Evolutionary conservation across 2,797 vertebrate genomes (phyloP).

Genomic region (Anguilla obscura): DNA sequence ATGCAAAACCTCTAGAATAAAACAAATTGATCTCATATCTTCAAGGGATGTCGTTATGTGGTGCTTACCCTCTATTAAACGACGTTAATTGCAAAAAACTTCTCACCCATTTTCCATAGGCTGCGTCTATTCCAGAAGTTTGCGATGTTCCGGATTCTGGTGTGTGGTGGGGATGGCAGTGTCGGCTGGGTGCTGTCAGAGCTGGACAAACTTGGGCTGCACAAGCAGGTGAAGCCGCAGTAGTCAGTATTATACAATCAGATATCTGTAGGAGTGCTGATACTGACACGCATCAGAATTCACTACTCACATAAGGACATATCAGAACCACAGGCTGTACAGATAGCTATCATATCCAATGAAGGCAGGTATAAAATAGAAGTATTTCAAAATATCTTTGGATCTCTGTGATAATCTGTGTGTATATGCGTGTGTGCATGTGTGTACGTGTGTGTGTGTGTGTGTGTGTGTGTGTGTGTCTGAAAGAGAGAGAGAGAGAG

Average conservation of each 20-base stretch:
- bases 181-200: slow-evolving; percentile 94
- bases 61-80: not conserved
- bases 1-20: no score
- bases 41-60: not conserved
- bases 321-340: not conserved
- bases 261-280: not conserved
- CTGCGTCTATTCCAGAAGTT: slow-evolving; percentile 94
- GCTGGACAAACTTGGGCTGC: slow-evolving; percentile 86
- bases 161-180: slow-evolving; percentile 94
- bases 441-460: not conserved
- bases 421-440: not conserved
- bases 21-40: no score
- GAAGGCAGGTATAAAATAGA: not conserved
- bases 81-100: no score
- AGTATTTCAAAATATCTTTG: not conserved
- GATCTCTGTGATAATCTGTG: not conserved
- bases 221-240: slow-evolving; percentile 83
- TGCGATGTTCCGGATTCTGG: slow-evolving; percentile 89
- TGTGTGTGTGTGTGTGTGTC: no score
- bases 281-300: not conserved
- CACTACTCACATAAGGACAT: not conserved
- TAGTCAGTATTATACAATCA: not conserved
- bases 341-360: not conserved
- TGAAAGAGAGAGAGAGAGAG: no score
- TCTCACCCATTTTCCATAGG: slow-evolving; percentile 56